Evolutionary conservation across 2,888 invertebrate species (phyloP).

Genomic region (Hirtodrosophila cameraria): DNA sequence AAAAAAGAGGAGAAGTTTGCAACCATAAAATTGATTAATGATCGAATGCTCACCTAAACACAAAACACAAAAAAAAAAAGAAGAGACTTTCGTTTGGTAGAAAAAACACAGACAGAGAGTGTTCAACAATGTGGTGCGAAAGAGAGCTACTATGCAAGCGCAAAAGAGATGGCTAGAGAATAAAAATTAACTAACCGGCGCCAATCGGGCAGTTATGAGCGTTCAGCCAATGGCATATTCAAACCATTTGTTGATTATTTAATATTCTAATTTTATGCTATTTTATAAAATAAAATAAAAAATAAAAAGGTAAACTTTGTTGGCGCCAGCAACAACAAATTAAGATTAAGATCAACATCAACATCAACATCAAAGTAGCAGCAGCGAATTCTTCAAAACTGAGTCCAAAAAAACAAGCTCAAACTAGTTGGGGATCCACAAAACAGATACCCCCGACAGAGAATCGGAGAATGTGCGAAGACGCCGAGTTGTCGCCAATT

Average conservation of each 20-base stretch:
- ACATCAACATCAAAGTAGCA: conserved; percentile 65
- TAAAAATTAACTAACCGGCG: conserved; percentile 21
- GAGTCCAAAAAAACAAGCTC: conserved; percentile 29
- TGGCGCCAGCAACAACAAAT: conserved; percentile 75
- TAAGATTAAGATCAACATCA: conserved; percentile 75
- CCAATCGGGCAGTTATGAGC: conserved; percentile 39
- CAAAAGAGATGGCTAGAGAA: background rate
- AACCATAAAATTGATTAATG: conserved; percentile 68
- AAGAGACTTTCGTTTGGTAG: conserved; percentile 3
- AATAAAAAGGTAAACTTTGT: conserved; percentile 34
- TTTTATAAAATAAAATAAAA: conserved; percentile 26
- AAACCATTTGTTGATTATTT: conserved; percentile 49
- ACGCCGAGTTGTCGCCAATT: conserved; percentile 33
- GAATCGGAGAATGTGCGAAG: conserved; percentile 40
- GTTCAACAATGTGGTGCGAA: background rate
- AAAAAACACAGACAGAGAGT: background rate
- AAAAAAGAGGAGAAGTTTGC: conserved; percentile 22
- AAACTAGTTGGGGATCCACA: conserved; percentile 31
- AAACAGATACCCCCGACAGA: conserved; percentile 17
- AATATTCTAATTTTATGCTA: conserved; percentile 59
- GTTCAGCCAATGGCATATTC: conserved; percentile 38
- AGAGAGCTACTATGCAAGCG: too few relatives aligned
- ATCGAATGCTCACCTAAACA: conserved; percentile 5
- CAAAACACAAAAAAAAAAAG: conserved; percentile 11
- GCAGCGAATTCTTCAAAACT: conserved; percentile 52